Base-by-base conservation (phyloP, 2,113 vertebrate species). In the Prietella phreatophila region DNA sequence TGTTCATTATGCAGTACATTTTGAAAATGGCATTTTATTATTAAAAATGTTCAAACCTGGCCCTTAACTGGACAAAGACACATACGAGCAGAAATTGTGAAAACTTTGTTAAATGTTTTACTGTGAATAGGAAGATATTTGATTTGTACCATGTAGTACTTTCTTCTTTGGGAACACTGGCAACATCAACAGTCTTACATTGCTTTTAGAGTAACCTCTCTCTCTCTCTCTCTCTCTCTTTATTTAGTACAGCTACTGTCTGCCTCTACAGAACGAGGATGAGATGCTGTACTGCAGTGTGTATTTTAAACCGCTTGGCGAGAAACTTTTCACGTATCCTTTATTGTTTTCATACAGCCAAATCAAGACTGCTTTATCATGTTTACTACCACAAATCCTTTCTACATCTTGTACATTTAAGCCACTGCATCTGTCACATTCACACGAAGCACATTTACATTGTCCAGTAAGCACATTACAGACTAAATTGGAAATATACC, bases 201-300 rank as follows among this genome's bases (percentile, higher is more conserved):
- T 39, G 7, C 20, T 42, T 75, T 33, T 33, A 63, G 25, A 63
- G 61, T 65, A 67, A 30, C 63, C 5, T 20, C 7, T 73, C 15
- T 71, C 67, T 71, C 33, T 33, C 30, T 33, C 13, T 69, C 65
- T 69, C 14, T 76, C 20, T 69, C 11, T 63, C 20, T 90, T 92
- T 86, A 30, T 92, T 80, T 91, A 99, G 97, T 98, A 99, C 83
- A 97, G 98, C 25, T 99, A 98, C 92, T 90, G 94, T 87, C 97
- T 99, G 76, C 96, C 97, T 25, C 94, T 95, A 27, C 91, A 95
- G 25, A 20, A 82, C 19, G 94, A 94, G 86, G 92, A 94, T 10
- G 88, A 82, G 71, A 85, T 92, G 88, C 89, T 95, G 78, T 98
- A 98, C 90, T 96, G 96, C 92, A 97, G 92, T 83, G 53, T 99